Evolutionary conservation across 2,888 invertebrate genomes (phyloP).

Genomic region (Idaea aversata): DNA sequence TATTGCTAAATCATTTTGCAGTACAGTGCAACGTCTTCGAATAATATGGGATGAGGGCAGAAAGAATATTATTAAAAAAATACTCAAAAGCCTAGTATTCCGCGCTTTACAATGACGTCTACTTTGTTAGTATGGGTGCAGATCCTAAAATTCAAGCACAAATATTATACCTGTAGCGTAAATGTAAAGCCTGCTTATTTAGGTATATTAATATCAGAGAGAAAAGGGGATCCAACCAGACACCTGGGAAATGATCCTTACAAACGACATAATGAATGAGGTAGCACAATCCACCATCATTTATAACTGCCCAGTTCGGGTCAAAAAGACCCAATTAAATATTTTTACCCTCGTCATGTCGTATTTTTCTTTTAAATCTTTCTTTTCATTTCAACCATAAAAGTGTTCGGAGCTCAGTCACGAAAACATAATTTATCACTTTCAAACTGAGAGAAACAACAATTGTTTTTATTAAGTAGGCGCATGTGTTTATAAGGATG

Average conservation of each 20-base stretch:
- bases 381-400: conserved; percentile 22
- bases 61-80: too few species aligned
- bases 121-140: neutral
- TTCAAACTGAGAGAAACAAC: neutral
- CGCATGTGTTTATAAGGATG: neutral
- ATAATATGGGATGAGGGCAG: too few species aligned
- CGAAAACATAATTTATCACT: conserved; percentile 30
- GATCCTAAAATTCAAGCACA: neutral
- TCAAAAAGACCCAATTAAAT: conserved; percentile 28
- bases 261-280: neutral
- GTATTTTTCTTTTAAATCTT: conserved; percentile 21
- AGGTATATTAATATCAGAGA: neutral
- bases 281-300: conserved; percentile 16
- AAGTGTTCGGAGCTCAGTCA: conserved; percentile 25
- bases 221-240: neutral
- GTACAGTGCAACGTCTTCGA: too few species aligned
- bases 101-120: neutral
- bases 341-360: conserved; percentile 16
- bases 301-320: conserved; percentile 25
- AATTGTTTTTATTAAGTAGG: neutral
- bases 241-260: conserved; percentile 1
- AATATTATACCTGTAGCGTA: neutral
- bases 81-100: neutral
- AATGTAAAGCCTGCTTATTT: neutral
- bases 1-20: too few species aligned